Percentiles rank a stretch among this genome's conserved stretches.
Conservation (phyloP, 2,888 invertebrate species). For the Cephus pygmeus region DNA sequence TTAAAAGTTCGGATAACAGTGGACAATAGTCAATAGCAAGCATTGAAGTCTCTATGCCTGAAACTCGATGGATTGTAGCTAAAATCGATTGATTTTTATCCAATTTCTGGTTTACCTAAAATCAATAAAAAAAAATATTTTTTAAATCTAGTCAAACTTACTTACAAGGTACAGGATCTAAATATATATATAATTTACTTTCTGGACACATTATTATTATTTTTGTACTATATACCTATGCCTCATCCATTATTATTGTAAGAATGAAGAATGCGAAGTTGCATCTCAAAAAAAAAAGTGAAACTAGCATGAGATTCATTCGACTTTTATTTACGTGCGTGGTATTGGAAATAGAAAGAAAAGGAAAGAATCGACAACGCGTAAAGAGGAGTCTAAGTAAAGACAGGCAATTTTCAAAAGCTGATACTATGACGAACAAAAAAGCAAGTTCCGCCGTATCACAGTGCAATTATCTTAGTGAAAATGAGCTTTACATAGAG, state of each 20-base stretch:
- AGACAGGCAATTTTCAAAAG: background rate
- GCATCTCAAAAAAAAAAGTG: background rate
- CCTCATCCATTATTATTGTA: background rate
- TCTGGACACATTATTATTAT: background rate
- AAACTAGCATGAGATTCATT: background rate
- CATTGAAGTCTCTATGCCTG: conserved; percentile 45
- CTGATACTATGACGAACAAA: conserved; percentile 4
- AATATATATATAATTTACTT: background rate
- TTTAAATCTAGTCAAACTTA: conserved; percentile 36
- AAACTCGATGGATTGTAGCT: conserved; percentile 41
- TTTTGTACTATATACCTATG: background rate
- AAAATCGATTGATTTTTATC: conserved; percentile 47
- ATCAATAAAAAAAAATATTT: conserved; percentile 33
- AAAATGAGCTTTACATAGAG: conserved; percentile 55
- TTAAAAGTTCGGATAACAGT: conserved; percentile 58
- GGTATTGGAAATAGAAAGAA: background rate
- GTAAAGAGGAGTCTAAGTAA: background rate
- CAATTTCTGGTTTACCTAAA: conserved; percentile 65
- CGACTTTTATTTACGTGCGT: background rate
- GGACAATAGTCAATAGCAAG: conserved; percentile 52
- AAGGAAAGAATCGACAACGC: background rate
- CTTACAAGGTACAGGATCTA: background rate
- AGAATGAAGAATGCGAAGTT: background rate
- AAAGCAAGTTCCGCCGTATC: conserved; percentile 34
- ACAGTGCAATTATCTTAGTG: conserved; percentile 55